Evolutionary conservation across 2,113 vertebrate species (phyloP).

Genomic region (Sturnira hondurensis): DNA sequence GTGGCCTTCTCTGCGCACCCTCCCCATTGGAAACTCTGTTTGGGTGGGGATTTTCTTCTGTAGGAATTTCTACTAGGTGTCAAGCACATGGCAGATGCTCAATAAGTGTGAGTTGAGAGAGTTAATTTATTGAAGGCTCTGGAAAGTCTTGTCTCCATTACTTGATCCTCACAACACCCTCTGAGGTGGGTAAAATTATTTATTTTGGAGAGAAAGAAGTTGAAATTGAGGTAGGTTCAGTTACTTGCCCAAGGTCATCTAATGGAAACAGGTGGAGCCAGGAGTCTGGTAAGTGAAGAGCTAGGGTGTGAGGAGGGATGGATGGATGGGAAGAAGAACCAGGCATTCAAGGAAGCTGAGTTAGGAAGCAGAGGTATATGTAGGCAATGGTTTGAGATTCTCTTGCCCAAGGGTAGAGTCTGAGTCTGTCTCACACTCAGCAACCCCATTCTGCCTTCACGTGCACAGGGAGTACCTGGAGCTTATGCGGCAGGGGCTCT

Average conservation of each 20-base stretch:
- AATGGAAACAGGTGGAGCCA: not conserved
- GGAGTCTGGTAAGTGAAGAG: not conserved
- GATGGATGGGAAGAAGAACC: not conserved
- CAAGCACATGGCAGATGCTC: not conserved
- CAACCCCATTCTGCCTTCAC: not conserved
- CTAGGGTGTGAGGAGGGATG: not conserved
- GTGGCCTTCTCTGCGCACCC: not conserved
- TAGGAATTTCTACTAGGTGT: not conserved
- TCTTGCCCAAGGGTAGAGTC: not conserved
- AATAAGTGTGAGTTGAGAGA: not conserved
- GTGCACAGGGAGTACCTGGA: not conserved
- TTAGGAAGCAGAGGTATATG: not conserved
- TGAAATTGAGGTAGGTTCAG: not conserved
- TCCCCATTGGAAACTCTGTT: not conserved
- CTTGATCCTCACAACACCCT: not conserved
- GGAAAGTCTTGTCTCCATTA: not conserved
- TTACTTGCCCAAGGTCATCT: not conserved
- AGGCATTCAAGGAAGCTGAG: not conserved
- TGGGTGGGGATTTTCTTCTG: not conserved
- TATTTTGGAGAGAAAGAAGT: not conserved
- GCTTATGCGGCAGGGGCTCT: not conserved
- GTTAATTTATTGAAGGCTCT: not conserved
- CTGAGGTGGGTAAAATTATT: not conserved
- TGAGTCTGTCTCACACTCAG: not conserved
- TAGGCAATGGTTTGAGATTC: not conserved